Base-by-base conservation (phyloP, 2,797 vertebrate genomes). In the Pseudochirops cupreus region DNA sequence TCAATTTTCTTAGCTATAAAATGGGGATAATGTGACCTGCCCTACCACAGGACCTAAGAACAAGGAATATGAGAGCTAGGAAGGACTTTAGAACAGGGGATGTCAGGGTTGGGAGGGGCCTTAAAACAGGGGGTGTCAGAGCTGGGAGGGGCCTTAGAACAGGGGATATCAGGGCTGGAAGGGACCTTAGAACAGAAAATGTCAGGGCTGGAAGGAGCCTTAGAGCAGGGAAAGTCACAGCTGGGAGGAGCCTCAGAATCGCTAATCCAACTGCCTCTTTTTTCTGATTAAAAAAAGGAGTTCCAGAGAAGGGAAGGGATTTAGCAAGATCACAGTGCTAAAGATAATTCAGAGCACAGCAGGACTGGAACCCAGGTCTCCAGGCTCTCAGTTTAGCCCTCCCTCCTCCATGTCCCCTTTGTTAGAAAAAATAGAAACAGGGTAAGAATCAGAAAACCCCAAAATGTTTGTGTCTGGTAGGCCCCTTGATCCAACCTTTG, bases 21-120 rank as follows among this genome's bases (percentile, higher is more conserved):
- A 2, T 0, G 2, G n/a, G 53, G 3, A 33, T 33, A 33, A 33
- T 12, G 31, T 13, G 12, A 1, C 21, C 57, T 0, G 57, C 33
- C 50, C 12, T 33, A 55, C 9, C 67, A 56, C 18, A 31, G 33
- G 33, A 16, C 14, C 62, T 39, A 21, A 74, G 62, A 74, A 62
- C 13, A 16, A 7, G 59, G 12, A n/a, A 74, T 21, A n/a, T 16
- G 14, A n/a, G 62, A 7, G 33, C 5, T 5, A 9, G 54, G 54
- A 55, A 7, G 54, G 54, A 7, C 54, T 7, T 31, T 12, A 59
- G 58, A 31, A 12, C 31, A 62, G 18, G 31, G 2, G 3, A 62
- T 4, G 31, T 58, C 12, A 62, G 11, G 14, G 31, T 31, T n/a
- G 33, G 13, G 62, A n/a, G 33, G 13, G 31, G 7, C 3, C 59